Evolutionary conservation across 2,888 invertebrate species (phyloP).

Genomic region (Daptonema setosum): DNA sequence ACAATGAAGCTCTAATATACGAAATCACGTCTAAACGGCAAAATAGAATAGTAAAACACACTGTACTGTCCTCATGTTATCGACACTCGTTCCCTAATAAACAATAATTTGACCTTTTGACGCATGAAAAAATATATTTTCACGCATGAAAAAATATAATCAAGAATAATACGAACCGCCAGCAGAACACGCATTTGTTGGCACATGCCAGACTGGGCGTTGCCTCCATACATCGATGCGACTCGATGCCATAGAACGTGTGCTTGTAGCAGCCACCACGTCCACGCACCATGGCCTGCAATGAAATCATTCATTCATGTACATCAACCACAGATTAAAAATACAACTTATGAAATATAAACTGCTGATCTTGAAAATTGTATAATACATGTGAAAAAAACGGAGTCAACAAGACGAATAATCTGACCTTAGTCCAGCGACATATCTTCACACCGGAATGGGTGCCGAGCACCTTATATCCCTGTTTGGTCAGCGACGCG

Average conservation of each 20-base stretch:
- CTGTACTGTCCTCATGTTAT: too few relatives aligned
- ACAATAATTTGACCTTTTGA: too few relatives aligned
- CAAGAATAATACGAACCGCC: conserved; percentile 30
- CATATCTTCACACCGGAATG: conserved; percentile 41
- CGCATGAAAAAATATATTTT: neutral
- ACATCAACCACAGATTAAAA: neutral
- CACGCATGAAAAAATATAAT: neutral
- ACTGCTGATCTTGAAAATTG: neutral
- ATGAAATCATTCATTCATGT: too few relatives aligned
- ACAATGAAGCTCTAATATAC: too few relatives aligned
- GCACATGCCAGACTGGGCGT: conserved; percentile 41
- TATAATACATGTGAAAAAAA: too few relatives aligned
- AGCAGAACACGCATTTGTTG: conserved; percentile 42
- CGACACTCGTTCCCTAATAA: too few relatives aligned
- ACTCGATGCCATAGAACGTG: conserved; percentile 40
- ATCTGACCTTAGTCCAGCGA: conserved; percentile 38
- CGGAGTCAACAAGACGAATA: neutral
- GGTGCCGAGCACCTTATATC: conserved; percentile 37
- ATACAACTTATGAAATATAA: neutral
- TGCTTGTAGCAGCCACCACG: conserved; percentile 42
- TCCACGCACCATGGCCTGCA: conserved; percentile 25
- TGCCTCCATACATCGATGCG: conserved; percentile 40
- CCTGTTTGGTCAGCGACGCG: conserved; percentile 37
- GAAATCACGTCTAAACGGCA: too few relatives aligned
- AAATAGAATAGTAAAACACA: too few relatives aligned